Percentiles rank a stretch among this genome's conserved stretches.
phyloP scores from a whole-genome alignment of 2,113 vertebrate species.

The Xiphias gladius region DNA sequence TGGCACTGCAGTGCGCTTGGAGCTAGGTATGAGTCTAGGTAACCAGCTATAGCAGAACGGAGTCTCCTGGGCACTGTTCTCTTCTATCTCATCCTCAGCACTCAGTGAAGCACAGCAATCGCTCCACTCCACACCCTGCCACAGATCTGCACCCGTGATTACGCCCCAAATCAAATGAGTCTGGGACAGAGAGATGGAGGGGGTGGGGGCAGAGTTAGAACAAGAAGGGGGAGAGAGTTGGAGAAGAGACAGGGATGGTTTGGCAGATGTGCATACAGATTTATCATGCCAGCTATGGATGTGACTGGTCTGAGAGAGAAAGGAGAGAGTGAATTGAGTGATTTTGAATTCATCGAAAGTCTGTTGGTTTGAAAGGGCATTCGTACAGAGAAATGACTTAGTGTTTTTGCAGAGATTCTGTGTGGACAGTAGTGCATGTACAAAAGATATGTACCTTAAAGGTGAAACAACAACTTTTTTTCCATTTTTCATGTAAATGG shows the following conservation, averaged over 20 bases:
- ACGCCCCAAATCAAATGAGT: constrained; percentile 77
- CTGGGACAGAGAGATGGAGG: constrained; percentile 60
- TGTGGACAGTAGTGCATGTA: constrained; percentile 49
- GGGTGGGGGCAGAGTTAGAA: constrained; percentile 8
- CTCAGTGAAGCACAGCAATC: constrained; percentile 74
- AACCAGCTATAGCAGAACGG: constrained; percentile 57
- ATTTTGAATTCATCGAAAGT: constrained; percentile 64
- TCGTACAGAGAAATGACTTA: constrained; percentile 60
- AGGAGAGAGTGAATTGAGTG: constrained; percentile 38
- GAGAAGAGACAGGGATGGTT: constrained; percentile 43
- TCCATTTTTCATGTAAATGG: constrained; percentile 44
- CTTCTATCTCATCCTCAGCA: constrained; percentile 70
- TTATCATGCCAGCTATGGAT: constrained; percentile 61
- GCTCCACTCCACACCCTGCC: constrained; percentile 70
- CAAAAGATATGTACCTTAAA: constrained; percentile 33
- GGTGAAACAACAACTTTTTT: constrained; percentile 2
- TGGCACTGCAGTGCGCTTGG: constrained; percentile 42
- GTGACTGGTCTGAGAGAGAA: constrained; percentile 44
- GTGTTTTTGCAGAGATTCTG: constrained; percentile 19
- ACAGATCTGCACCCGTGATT: constrained; percentile 79
- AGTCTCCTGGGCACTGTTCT: constrained; percentile 62
- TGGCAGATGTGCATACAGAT: constrained; percentile 75
- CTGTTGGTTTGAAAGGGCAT: constrained; percentile 62
- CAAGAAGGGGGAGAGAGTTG: constrained; percentile 7
- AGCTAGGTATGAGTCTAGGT: constrained; percentile 50